These are phyloP conservation scores for Siphamia tubifer DNA, from an alignment of 2,113 vertebrate species.

Conservation along the genomic window DNA sequence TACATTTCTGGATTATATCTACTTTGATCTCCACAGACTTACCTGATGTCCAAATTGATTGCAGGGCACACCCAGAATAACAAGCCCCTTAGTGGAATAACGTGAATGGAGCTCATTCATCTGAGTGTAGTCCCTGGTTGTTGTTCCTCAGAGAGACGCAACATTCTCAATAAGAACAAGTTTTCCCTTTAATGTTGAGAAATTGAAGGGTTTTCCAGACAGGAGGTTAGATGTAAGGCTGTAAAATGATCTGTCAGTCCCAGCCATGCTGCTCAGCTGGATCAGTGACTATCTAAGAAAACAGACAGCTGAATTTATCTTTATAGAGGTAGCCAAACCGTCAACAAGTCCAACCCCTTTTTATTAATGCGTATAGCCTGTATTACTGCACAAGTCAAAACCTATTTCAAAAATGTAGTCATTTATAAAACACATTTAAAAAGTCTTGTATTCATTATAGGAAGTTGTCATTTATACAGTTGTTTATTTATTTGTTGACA, in stretches of 20 bases:
- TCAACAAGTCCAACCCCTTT: too few species aligned
- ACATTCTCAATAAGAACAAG: constrained; percentile 91
- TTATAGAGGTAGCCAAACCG: too few species aligned
- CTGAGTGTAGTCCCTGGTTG: constrained; percentile 89
- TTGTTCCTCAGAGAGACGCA: constrained; percentile 96
- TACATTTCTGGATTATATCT: too few species aligned
- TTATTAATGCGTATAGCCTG: too few species aligned
- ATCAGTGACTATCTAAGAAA: not conserved
- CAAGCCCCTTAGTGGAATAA: constrained; percentile 80
- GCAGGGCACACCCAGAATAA: constrained; percentile 89
- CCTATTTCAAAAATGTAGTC: too few species aligned
- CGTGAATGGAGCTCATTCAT: constrained; percentile 89
- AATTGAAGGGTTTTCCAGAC: constrained; percentile 76
- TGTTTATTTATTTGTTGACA: too few species aligned
- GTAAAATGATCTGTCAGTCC: constrained; percentile 66
- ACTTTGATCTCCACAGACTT: too few species aligned
- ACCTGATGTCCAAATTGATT: constrained; percentile 98
- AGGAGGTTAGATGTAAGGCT: constrained; percentile 81
- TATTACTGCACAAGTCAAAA: too few species aligned
- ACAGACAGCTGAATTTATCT: too few species aligned
- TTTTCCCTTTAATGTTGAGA: constrained; percentile 82
- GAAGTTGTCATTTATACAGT: too few species aligned
- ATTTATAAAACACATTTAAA: too few species aligned
- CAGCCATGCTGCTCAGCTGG: constrained; percentile 25
- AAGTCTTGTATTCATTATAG: too few species aligned